Conservation (phyloP, 2,113 vertebrate species). For the Hiodon alosoides region DNA sequence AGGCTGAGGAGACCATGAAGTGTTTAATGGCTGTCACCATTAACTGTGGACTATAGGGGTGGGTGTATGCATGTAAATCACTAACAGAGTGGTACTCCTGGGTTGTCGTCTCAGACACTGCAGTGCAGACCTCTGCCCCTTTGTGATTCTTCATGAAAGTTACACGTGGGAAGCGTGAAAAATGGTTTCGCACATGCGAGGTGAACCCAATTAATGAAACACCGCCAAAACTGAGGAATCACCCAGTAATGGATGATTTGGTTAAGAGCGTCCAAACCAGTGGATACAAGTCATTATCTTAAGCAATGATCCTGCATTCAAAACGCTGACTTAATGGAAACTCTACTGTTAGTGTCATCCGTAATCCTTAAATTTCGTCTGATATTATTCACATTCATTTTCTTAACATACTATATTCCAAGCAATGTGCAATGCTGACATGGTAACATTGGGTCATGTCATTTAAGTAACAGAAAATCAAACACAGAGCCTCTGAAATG, state of each 20-base stretch:
- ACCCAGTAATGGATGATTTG: neutral
- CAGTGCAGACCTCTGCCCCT: neutral
- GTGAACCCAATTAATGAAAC: neutral
- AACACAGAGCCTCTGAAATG: too few species aligned
- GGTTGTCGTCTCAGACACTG: conserved; percentile 6
- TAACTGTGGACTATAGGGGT: conserved; percentile 10
- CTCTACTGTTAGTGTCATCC: too few species aligned
- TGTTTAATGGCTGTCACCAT: neutral
- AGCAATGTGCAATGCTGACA: too few species aligned
- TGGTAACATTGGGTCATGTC: too few species aligned
- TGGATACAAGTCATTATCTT: neutral
- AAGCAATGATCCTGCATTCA: neutral
- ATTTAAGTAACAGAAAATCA: too few species aligned
- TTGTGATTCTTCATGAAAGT: neutral
- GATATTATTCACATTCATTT: too few species aligned
- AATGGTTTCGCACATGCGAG: neutral
- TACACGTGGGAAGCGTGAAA: neutral
- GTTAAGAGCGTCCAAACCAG: neutral
- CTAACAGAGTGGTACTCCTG: conserved; percentile 6
- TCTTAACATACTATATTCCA: too few species aligned
- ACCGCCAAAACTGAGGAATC: too few species aligned
- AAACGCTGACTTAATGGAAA: too few species aligned
- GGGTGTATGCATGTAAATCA: conserved; percentile 17
- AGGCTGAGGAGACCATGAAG: neutral
- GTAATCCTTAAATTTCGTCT: too few species aligned